phyloP scores from a whole-genome alignment of 2,113 vertebrate genomes.

The Gobiocypris rarus region DNA sequence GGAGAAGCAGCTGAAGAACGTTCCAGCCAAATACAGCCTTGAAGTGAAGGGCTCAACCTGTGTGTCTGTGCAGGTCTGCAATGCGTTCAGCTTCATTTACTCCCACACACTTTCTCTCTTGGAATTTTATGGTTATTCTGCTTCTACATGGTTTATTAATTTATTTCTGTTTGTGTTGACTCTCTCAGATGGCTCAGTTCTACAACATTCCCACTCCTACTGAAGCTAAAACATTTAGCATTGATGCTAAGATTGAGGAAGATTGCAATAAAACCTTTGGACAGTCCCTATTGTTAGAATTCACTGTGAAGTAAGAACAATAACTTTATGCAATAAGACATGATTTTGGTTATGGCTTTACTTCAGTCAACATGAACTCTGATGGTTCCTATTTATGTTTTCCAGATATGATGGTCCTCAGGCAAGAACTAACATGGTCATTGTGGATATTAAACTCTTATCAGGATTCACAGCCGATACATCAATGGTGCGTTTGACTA shows the following conservation, averaged over 20 bases:
- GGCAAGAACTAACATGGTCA: constrained; percentile 68
- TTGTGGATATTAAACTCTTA: constrained; percentile 69
- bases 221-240: constrained; percentile 39
- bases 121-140: too few relatives aligned
- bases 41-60: constrained; percentile 72
- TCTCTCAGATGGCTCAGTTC: constrained; percentile 60
- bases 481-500: constrained; percentile 26
- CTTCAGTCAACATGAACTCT: not conserved
- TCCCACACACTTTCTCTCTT: not conserved
- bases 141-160: not conserved
- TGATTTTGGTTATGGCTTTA: not conserved
- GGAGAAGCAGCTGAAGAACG: constrained; percentile 64
- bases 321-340: not conserved
- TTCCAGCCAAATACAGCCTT: constrained; percentile 71
- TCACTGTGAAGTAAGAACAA: constrained; percentile 36
- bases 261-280: constrained; percentile 47
- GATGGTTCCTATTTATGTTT: not conserved
- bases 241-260: constrained; percentile 39
- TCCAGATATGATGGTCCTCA: constrained; percentile 43
- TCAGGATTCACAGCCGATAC: constrained; percentile 68
- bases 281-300: not conserved
- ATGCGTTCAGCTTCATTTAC: constrained; percentile 4
- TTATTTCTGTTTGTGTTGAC: not conserved
- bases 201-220: constrained; percentile 70
- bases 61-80: constrained; percentile 77